phyloP scores from a whole-genome alignment of 1,140 invertebrate genomes.

The Lepidurus couesii region DNA sequence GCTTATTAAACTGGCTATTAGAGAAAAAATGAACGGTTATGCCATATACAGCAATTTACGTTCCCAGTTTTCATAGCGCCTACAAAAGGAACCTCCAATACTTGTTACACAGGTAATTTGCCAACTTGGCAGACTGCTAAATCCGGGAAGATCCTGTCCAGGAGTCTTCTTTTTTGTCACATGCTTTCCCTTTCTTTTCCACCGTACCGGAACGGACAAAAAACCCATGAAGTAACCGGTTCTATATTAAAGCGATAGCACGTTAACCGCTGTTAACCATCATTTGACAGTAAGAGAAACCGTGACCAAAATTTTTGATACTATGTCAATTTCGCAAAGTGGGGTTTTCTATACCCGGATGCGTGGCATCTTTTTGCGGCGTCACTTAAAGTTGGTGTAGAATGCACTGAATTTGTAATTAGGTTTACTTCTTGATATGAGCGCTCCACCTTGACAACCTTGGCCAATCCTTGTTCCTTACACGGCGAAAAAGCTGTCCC shows the following conservation, averaged over 20 bases:
- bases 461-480: not conserved
- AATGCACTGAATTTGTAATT: not conserved
- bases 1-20: not conserved
- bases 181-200: not conserved
- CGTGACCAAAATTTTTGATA: not conserved
- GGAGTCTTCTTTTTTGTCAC: not conserved
- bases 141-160: constrained; percentile 2
- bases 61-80: no score
- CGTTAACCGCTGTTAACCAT: not conserved
- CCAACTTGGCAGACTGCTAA: not conserved
- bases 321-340: not conserved
- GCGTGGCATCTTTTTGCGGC: not conserved
- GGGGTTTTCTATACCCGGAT: constrained; percentile 3
- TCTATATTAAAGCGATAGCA: not conserved
- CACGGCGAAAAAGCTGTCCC: not conserved
- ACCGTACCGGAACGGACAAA: not conserved
- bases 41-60: no score
- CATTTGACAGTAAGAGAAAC: not conserved
- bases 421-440: not conserved
- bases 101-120: not conserved
- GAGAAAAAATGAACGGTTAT: not conserved
- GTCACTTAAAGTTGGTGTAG: not conserved
- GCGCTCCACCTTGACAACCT: not conserved
- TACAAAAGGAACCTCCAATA: not conserved
- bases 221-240: not conserved